Base-by-base conservation (phyloP, 2,888 invertebrate species). In the Cerastis leucographa region DNA sequence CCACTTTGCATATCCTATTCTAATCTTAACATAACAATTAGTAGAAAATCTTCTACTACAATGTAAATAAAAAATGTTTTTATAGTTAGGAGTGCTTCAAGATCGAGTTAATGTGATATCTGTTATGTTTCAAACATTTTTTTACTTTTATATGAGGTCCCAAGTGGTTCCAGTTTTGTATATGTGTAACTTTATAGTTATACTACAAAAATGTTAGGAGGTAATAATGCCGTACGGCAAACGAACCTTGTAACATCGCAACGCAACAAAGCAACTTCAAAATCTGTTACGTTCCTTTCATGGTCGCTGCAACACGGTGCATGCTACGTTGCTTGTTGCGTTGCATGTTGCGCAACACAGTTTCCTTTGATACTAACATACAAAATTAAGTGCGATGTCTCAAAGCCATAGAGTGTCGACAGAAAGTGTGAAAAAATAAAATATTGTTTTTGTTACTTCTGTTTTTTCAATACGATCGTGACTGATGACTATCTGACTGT, bases 301-400 rank as follows among this genome's bases (percentile, higher is more conserved):
- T 22, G 3, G 59, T 74, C 78, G 51, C 75, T 56, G 75, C 67
- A 78, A 80, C 68, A 61, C 51, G 73, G 82, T 75, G 59, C 70
- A 70, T 71, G 71, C n/a, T 40, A 71, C 42, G 78, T 76, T 83
- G 73, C 70, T 69, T 71, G 79, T 84, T 83, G 78, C 71, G 81
- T 86, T 84, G 74, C 84, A 81, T 61, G 80, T 84, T 87, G 77
- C 71, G 40, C 72, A 70, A 73, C 66, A 71, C 64, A 70, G 49
- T 68, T 83, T 83, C 64, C 68, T 76, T 79, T 75, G 80, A 76
- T 79, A 87, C 84, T 85, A 86, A 87, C 87, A 85, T 77, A 72
- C 78, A 73, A 76, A 81, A 85, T 94, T 94, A 96, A 96, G 96
- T 96, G 96, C 93, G 96, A 96, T 96, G 96, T 96, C 96, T 89